These are phyloP conservation scores for Drosophila bocqueti DNA, from an alignment of 1,140 invertebrate genomes.

Conservation along the genomic window DNA sequence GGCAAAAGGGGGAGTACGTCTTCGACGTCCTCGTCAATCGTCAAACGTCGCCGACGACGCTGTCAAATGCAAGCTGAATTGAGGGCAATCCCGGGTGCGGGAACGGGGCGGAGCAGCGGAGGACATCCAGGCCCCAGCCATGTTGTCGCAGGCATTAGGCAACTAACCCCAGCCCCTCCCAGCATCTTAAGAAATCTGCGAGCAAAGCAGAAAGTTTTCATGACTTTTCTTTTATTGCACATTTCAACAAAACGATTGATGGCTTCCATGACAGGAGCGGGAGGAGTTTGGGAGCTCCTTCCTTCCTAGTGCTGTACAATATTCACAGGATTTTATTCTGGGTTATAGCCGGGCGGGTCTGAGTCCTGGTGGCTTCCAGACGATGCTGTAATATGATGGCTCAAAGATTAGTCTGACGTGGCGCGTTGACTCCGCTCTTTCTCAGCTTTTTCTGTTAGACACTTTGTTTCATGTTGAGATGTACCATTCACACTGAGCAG, in stretches of 20 bases:
- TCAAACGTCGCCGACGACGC: slow-evolving; percentile 81
- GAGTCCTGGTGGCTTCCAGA: slow-evolving; percentile 44
- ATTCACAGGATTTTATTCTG: slow-evolving; percentile 76
- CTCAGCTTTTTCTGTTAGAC: slow-evolving; percentile 66
- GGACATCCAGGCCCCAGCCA: slow-evolving; percentile 45
- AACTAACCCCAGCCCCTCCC: slow-evolving; percentile 46
- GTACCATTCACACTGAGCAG: slow-evolving; percentile 21
- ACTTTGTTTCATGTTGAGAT: slow-evolving; percentile 72
- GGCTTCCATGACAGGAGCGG: slow-evolving; percentile 77
- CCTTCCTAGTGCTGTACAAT: slow-evolving; percentile 44
- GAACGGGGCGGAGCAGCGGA: slow-evolving; percentile 22
- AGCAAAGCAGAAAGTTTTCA: slow-evolving; percentile 83
- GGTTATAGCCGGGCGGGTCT: slow-evolving; percentile 13
- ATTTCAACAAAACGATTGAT: slow-evolving; percentile 85
- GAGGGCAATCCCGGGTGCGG: slow-evolving; percentile 32
- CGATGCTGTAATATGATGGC: slow-evolving; percentile 78
- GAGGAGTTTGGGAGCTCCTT: slow-evolving; percentile 25
- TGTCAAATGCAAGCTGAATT: slow-evolving; percentile 79
- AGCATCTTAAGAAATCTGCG: slow-evolving; percentile 69
- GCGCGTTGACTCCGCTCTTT: slow-evolving; percentile 44
- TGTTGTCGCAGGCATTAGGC: slow-evolving; percentile 79
- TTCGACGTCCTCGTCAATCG: slow-evolving; percentile 84
- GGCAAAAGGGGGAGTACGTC: slow-evolving; percentile 19
- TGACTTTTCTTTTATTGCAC: slow-evolving; percentile 85
- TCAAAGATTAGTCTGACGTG: slow-evolving; percentile 79